Evolutionary conservation across 2,888 invertebrate genomes (phyloP), one percentile per base, ranked within the genome.

Genomic region (Caradrina kadenii): DNA sequence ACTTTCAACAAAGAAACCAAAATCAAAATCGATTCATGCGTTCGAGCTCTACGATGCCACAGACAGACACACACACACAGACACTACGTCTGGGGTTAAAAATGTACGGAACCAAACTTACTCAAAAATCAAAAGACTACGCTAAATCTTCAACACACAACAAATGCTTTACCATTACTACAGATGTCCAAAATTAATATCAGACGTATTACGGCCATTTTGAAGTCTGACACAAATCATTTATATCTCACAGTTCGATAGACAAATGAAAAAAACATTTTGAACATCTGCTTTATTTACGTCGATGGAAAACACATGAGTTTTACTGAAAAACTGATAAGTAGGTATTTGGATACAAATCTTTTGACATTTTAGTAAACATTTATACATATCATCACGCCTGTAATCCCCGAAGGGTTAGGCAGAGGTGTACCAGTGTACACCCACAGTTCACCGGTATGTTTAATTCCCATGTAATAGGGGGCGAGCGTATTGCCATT

Each of bases 241-340:
- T 63, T 26, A 10, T 42, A 19, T 73, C 48, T 53, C 11, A 15
- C 21, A 53, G 0, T 22, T 45, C 8, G 26, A 17, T 35, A 19
- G 11, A 54, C 21, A 8, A 39, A 72, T 73, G 66, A 72, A 73
- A 58, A 26, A 72, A 42, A 73, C 58, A 73, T 59, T 58, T 3
- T 39, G 58, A 54, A 49, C 65, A 72, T 73, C 73, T 65, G 73
- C 42, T 22, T 19, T 35, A 56, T 56, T n/a, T n/a, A 54, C 13
- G 19, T 71, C 10, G 42, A 49, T 17, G 42, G 1, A 39, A 39
- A 54, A 31, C 8, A 11, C 21, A n/a, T 5, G 15, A 3, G 21
- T 10, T 52, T 13, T 1, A 1, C 11, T n/a, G 11, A 2, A 26
- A 19, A 39, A 50, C 11, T n/a, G 1, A n/a, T 1, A 48, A 48